phyloP scores from a whole-genome alignment of 2,888 invertebrate species.

The Hymenopus coronatus region DNA sequence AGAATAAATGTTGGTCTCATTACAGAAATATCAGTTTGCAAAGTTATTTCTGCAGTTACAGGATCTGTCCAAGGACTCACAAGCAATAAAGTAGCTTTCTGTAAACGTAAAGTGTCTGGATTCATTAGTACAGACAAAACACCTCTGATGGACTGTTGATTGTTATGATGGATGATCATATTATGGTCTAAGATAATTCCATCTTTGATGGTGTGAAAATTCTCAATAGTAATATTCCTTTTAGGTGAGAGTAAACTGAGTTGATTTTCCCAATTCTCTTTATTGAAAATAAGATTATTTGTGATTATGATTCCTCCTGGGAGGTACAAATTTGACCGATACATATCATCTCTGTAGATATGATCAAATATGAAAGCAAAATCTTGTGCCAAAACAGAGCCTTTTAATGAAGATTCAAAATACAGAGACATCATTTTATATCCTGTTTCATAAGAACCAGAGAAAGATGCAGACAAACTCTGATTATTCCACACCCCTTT shows the following conservation, averaged over 20 bases:
- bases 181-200: conserved; percentile 12
- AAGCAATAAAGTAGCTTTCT: background rate
- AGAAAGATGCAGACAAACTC: background rate
- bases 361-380: conserved; percentile 19
- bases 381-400: conserved; percentile 12
- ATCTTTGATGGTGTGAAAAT: conserved; percentile 22
- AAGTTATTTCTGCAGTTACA: conserved; percentile 5
- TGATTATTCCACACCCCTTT: conserved; percentile 25
- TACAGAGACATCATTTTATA: background rate
- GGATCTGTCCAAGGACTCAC: conserved; percentile 29
- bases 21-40: conserved; percentile 6
- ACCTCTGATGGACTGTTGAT: conserved; percentile 12
- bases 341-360: background rate
- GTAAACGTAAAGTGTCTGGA: background rate
- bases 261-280: conserved; percentile 24
- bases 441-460: background rate
- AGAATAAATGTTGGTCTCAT: conserved; percentile 22
- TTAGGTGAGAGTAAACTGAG: conserved; percentile 7
- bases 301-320: conserved; percentile 6
- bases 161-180: conserved; percentile 24
- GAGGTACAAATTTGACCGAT: conserved; percentile 4
- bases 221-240: conserved; percentile 11
- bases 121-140: background rate
- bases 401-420: conserved; percentile 1
- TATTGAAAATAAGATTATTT: conserved; percentile 21